Percentiles rank a stretch among this genome's conserved stretches.
phyloP scores from a whole-genome alignment of 2,797 vertebrate species.

The Trematomus bernacchii region DNA sequence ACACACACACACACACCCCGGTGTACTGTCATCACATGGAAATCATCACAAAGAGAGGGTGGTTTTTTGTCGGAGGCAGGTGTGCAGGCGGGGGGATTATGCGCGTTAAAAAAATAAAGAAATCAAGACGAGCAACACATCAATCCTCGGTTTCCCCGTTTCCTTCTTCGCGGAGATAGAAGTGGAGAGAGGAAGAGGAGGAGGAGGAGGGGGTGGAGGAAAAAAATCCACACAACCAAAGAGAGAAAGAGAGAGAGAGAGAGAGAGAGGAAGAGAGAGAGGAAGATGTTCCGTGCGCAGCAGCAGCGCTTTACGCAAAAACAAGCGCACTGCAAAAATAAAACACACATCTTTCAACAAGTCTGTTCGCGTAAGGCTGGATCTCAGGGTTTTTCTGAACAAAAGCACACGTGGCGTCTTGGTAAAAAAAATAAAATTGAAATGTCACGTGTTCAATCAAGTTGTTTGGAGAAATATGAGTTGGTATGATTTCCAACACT shows the following conservation, averaged over 20 bases:
- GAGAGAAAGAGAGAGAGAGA: constrained; percentile 36
- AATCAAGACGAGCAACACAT: constrained; percentile 68
- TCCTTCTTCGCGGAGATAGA: constrained; percentile 79
- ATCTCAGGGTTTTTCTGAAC: neutral
- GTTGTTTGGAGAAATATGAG: neutral
- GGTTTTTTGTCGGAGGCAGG: constrained; percentile 19
- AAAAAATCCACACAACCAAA: constrained; percentile 64
- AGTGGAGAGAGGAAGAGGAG: constrained; percentile 63
- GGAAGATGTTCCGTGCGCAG: constrained; percentile 57
- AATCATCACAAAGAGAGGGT: constrained; percentile 20
- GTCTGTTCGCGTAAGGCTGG: constrained; percentile 21
- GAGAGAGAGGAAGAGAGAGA: constrained; percentile 18
- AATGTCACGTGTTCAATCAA: too few relatives aligned
- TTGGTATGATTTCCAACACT: neutral
- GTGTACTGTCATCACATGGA: constrained; percentile 74
- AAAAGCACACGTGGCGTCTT: neutral
- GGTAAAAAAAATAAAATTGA: neutral
- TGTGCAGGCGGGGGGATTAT: constrained; percentile 3
- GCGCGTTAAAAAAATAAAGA: constrained; percentile 37
- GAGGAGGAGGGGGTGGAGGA: constrained; percentile 67
- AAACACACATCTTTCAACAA: constrained; percentile 45
- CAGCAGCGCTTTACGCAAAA: constrained; percentile 65
- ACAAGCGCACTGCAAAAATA: constrained; percentile 60
- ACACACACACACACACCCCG: constrained; percentile 44
- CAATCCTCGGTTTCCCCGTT: constrained; percentile 72